Evolutionary conservation across 2,797 vertebrate species (phyloP).

Genomic region (Sternarchorhynchus goeldii): DNA sequence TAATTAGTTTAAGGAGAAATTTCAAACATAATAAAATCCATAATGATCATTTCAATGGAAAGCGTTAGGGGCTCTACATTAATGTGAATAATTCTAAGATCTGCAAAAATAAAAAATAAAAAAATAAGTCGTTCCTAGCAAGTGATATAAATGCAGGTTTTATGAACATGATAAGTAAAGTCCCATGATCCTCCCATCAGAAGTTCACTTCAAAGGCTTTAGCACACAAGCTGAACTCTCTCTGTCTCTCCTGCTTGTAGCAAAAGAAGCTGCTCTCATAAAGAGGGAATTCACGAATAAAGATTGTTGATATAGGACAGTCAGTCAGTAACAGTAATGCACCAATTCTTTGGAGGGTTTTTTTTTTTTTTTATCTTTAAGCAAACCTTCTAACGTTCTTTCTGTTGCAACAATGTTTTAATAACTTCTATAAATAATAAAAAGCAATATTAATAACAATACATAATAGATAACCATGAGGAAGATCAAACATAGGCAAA

Average conservation of each 20-base stretch:
- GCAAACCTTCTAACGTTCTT: not conserved
- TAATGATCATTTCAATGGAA: not conserved
- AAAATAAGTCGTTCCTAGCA: not conserved
- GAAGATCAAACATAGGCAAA: no score
- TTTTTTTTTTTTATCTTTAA: no score
- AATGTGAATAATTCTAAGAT: not conserved
- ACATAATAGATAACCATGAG: no score
- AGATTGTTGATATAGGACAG: not conserved
- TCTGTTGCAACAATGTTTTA: not conserved
- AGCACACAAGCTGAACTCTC: slow-evolving; percentile 2
- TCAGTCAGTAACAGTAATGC: not conserved
- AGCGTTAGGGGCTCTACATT: not conserved
- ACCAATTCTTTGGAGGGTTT: not conserved
- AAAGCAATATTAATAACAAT: no score
- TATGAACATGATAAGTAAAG: slow-evolving; percentile 3
- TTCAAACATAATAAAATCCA: not conserved
- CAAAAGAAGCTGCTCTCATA: not conserved
- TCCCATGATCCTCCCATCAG: not conserved
- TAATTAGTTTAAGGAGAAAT: not conserved
- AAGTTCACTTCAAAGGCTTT: not conserved
- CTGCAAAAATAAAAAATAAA: not conserved
- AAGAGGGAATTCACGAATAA: not conserved
- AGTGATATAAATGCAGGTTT: no score
- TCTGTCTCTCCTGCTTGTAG: not conserved
- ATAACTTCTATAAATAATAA: no score